Evolutionary conservation across 1,140 invertebrate species (phyloP), one percentile per base, ranked within the genome.

Genomic region (Drosophila repletoides): DNA sequence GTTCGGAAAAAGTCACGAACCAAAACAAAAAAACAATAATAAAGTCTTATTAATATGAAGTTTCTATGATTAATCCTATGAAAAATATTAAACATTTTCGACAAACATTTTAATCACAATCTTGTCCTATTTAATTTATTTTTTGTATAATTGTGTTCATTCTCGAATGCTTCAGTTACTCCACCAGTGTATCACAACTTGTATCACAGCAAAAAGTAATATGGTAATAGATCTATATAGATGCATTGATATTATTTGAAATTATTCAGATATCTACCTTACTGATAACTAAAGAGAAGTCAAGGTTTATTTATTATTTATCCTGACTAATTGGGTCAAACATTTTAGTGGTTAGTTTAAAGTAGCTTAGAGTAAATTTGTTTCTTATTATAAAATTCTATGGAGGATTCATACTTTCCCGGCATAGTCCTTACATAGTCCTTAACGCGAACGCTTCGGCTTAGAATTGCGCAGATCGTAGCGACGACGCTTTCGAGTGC

Each of bases 391-490:
- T 14, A 10, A 12, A 28, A 40, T 19, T 2, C 1, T 6, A 3
- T n/a, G 17, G 40, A 31, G 28, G 1, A 17, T 24, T 12, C 15
- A 14, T 3, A 21, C 14, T 12, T 40, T 12, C 0, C 4, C 2
- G 24, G 43, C n/a, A 45, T 6, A 15, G 9, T 45, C 28, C 14
- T n/a, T n/a, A n/a, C n/a, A 2, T 1, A 15, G 36, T 19, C 2
- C 7, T 40, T 46, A 61, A 7, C n/a, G 38, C 0, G 59, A 0
- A 7, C 55, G 55, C 21, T 60, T 66, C 6, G 41, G 17, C 12
- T 74, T 83, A 4, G 69, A 38, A 24, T 73, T 77, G 36, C 77
- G 77, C 1, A 83, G 59, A 45, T 84, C 51, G 38, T 83, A 83
- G 21, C 77, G 74, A 22, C 73, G 40, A 0, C 51, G 48, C 5